A percentile compares a stretch with the other conserved stretches of the same genome.
phyloP scores from a whole-genome alignment of 2,888 invertebrate species.

The Hyalella azteca region DNA sequence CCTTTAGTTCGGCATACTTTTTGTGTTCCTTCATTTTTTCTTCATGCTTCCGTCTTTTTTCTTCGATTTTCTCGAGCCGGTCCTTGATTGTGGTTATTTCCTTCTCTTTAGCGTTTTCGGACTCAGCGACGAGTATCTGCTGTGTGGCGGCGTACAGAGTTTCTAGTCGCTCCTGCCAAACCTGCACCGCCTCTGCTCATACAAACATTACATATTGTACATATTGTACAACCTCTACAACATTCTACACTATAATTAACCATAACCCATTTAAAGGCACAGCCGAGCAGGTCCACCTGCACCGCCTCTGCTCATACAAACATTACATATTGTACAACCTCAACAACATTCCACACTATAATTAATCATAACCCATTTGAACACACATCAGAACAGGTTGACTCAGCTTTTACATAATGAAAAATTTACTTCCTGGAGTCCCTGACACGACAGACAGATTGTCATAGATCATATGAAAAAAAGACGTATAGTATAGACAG shows the following conservation, averaged over 20 bases:
- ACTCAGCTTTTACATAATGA: no score
- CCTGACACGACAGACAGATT: no score
- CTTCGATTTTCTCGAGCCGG: not conserved
- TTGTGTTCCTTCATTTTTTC: slow-evolving; percentile 21
- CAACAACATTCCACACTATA: not conserved
- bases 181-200: slow-evolving; percentile 54
- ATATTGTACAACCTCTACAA: not conserved
- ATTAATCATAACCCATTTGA: no score
- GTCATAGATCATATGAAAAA: no score
- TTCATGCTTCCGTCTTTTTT: slow-evolving; percentile 1
- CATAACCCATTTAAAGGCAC: no score
- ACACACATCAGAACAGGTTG: no score
- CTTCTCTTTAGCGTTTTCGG: not conserved
- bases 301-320: slow-evolving; percentile 53
- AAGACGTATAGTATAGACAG: no score
- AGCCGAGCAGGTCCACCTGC: no score
- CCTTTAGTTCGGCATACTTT: not conserved
- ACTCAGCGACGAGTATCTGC: not conserved
- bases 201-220: not conserved
- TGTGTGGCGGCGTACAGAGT: slow-evolving; percentile 61
- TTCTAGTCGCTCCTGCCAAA: slow-evolving; percentile 63
- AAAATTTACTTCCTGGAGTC: no score
- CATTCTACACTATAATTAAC: no score
- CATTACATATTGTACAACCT: not conserved
- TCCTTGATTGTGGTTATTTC: not conserved